Evolutionary conservation across 2,888 invertebrate genomes (phyloP), one percentile per base, ranked within the genome.

Genomic region (Patella pellucida): DNA sequence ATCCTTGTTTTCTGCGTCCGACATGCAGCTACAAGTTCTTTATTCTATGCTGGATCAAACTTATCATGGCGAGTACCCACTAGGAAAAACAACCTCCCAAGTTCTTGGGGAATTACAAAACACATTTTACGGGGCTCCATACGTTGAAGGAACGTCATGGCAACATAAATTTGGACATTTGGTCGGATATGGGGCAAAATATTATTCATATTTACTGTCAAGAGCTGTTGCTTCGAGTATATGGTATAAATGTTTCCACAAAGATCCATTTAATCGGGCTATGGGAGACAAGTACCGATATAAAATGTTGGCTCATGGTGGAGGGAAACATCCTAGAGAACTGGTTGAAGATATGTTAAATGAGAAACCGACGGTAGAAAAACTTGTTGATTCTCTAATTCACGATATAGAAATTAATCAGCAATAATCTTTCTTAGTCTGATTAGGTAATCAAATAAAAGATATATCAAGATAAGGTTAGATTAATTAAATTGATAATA

Each of bases 181-280:
- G 74, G 96, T 98, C 5, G 98, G 98, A 1, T 99, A 99, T 91
- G 99, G 99, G 62, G 98, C 98, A 0, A 98, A 98, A 91, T 99
- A 99, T 92, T 99, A 99, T 91, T 96, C 99, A 0, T 99, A 99
- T 92, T 92, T 99, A 80, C 95, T 98, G 87, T 98, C 99, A 0
- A 94, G 96, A 86, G 96, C 97, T 12, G 94, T 98, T 72, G 97
- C 98, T 0, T 95, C 96, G 76, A 95, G 95, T 92, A 96, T 97
- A 80, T 99, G 98, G 98, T 95, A 95, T 89, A 93, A 94, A 27
- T 94, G 95, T 90, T 98, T 99, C 89, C 93, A 94, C 86, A 89
- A 91, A 0, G 94, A 95, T 77, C 91, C 91, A 1, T 90, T 91
- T 76, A 88, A 81, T 83, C 88, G 88, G 5, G 84, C 91, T n/a